These are phyloP conservation scores for Ametastegia equiseti DNA, from an alignment of 2,888 invertebrate genomes.

Conservation along the genomic window DNA sequence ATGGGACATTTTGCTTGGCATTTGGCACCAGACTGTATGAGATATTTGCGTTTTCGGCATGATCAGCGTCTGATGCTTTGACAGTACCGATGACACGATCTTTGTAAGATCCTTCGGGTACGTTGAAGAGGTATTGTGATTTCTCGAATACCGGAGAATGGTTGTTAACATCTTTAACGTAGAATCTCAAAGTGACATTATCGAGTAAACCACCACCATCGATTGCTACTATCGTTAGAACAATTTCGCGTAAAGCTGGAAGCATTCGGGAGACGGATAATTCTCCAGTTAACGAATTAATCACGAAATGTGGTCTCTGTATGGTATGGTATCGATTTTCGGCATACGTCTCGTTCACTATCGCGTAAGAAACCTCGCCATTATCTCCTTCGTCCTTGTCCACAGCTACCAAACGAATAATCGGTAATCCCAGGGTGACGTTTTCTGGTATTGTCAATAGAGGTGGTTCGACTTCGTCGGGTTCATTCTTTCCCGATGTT, in stretches of 20 bases:
- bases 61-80: conserved; percentile 88
- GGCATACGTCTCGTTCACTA: conserved; percentile 75
- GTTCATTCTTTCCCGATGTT: conserved; percentile 45
- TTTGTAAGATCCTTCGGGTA: conserved; percentile 87
- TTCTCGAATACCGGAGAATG: conserved; percentile 90
- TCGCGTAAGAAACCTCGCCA: conserved; percentile 84
- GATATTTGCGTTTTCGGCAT: conserved; percentile 87
- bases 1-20: not conserved
- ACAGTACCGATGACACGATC: conserved; percentile 86
- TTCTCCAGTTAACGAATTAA: conserved; percentile 87
- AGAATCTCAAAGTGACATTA: conserved; percentile 83
- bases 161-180: conserved; percentile 88
- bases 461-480: conserved; percentile 76
- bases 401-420: conserved; percentile 84
- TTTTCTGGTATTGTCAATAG: conserved; percentile 86
- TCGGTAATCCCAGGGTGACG: conserved; percentile 82
- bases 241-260: conserved; percentile 86
- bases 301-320: conserved; percentile 84
- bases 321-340: conserved; percentile 75
- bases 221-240: conserved; percentile 85
- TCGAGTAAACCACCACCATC: conserved; percentile 88
- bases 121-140: conserved; percentile 89
- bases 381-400: conserved; percentile 86
- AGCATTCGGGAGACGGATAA: conserved; percentile 84
- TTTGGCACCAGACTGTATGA: conserved; percentile 79